Base-by-base conservation (phyloP, 2,888 invertebrate genomes). In the Gryllus longicercus region DNA sequence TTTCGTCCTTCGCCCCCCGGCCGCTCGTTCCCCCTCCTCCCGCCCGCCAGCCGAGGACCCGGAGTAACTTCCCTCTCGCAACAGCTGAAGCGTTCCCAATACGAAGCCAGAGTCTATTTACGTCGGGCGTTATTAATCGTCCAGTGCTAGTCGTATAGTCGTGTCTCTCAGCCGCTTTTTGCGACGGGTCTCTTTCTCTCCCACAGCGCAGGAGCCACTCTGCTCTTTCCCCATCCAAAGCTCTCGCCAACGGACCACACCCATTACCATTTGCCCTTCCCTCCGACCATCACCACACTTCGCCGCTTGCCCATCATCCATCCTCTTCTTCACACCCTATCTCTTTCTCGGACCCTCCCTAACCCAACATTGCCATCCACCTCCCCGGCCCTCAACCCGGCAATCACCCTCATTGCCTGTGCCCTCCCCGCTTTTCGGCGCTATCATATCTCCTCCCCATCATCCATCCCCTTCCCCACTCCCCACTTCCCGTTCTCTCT, bases 91-190 rank as follows among this genome's bases (percentile, higher is more conserved):
- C n/a, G n/a, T 63, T 63, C 63, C 63, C 63, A n/a, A 63, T 63
- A 63, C 63, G 63, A 63, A 63, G n/a, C 16, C 63, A 63, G 38
- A 63, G 16, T 63, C 16, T 63, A 63, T 63, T 63, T 63, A 63
- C 63, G 63, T 63, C 63, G n/a, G 63, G 63, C n/a, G 63, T 63
- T 63, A 63, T 63, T 63, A 63, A n/a, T 63, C n/a, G 63, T n/a
- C n/a, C n/a, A n/a, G 16, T 63, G 63, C 14, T 14, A 63, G 63
- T 18, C 38, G 38, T 14, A 63, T 63, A 63, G 63, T 63, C 63
- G 14, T n/a, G n/a, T 63, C 63, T n/a, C 14, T n/a, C 14, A 63
- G n/a, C 4, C 63, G n/a, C 63, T 63, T 63, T 63, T 63, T 63
- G n/a, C 63, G 63, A 63, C 63, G 63, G 5, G 14, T 63, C 63